Evolutionary conservation across 2,797 vertebrate genomes (phyloP), one percentile per base, ranked within the genome.

Genomic region (Alca torda): DNA sequence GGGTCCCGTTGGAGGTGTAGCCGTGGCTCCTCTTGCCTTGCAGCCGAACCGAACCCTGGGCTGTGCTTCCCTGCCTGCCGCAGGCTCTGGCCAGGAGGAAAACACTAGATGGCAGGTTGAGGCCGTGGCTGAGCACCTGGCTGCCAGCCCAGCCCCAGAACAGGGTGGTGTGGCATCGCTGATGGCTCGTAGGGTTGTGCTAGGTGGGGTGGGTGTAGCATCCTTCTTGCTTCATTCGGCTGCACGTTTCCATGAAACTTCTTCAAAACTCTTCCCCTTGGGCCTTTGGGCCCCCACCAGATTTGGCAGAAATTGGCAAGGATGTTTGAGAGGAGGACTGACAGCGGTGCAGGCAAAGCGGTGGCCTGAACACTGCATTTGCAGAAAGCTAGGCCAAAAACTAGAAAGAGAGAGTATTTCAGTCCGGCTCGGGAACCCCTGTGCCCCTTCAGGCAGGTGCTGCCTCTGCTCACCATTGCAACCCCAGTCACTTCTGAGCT

Each of bases 61-160:
- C 5, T 56, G 39, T 2, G 2, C 5, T 48, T 82, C 67, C 70
- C 48, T 19, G 53, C 26, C 23, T 43, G 41, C 60, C 37, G 57
- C 57, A 28, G 81, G 73, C 67, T 72, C 77, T 57, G 57, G 75
- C 67, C 1, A 0, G 18, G 54, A 74, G 39, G 50, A 69, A 78
- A 87, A 93, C 96, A 95, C 96, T 96, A 94, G 97, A 70, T 85
- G 95, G 96, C 97, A 97, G 91, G 78, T 95, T 57, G 80, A 80
- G 85, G 83, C 94, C 53, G 18, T 5, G 23, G 11, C 79, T 88
- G 87, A 89, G 80, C 46, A 24, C 20, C 72, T 37, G 54, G 2
- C 57, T 61, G 67, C 51, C 28, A 23, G 69, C 75, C 68, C 75
- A 37, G 63, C 28, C 61, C 46, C 48, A 2, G 31, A 16, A 43